These are phyloP conservation scores for Lasioglossum oenotherae DNA, from an alignment of 2,888 invertebrate species.

Conservation along the genomic window DNA sequence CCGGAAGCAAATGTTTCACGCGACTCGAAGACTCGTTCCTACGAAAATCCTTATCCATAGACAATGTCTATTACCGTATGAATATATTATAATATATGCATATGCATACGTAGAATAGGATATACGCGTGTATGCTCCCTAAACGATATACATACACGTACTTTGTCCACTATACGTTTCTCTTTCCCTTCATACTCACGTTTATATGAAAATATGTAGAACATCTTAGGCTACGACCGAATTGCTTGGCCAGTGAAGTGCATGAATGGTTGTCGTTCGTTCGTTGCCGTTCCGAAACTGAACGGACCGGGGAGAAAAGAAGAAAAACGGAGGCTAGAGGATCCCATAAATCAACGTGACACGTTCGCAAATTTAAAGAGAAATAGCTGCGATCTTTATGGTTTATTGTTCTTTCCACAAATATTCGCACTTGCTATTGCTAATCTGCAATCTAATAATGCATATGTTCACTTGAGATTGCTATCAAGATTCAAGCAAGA, in stretches of 20 bases:
- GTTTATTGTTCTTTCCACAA: no score
- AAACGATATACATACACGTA: constrained; percentile 51
- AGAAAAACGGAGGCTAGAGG: neutral
- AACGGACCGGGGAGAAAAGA: constrained; percentile 1
- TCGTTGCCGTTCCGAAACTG: constrained; percentile 27
- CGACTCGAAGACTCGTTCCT: constrained; percentile 29
- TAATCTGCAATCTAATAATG: no score
- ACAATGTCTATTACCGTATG: constrained; percentile 52
- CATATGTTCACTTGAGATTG: no score
- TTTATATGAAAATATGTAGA: constrained; percentile 75
- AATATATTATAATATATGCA: constrained; percentile 32
- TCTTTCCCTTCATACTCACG: constrained; percentile 42
- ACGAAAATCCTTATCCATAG: constrained; percentile 25
- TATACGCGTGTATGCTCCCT: constrained; percentile 50
- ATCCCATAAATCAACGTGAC: neutral
- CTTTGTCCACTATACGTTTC: constrained; percentile 29
- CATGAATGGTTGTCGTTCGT: constrained; percentile 10
- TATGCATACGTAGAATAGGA: constrained; percentile 47
- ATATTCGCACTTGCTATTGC: no score
- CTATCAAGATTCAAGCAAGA: no score
- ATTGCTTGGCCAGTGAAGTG: constrained; percentile 52
- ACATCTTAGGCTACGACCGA: constrained; percentile 66
- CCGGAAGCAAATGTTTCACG: constrained; percentile 19
- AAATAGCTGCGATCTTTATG: no score
- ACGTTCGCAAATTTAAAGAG: neutral